These are phyloP conservation scores for Porites evermanni DNA, from an alignment of 92 coral and sea anemone genomes.

Conservation along the genomic window DNA sequence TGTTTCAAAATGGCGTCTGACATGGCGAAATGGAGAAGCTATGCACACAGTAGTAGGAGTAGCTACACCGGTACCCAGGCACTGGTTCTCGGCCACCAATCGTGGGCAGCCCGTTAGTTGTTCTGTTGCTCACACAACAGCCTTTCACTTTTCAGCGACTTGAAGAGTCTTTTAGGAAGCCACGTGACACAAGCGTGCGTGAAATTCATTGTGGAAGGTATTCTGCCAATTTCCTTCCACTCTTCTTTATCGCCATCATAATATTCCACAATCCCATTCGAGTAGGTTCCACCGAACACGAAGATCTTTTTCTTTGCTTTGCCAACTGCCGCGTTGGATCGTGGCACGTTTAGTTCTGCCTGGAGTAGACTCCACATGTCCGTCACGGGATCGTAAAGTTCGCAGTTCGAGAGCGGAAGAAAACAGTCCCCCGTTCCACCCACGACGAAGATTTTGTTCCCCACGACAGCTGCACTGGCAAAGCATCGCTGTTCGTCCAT, in stretches of 20 bases:
- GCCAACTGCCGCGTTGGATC: conserved; percentile 35
- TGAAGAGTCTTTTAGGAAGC: conserved; percentile 34
- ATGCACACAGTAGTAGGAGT: too few relatives aligned
- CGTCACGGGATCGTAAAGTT: conserved; percentile 42
- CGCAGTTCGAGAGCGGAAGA: conserved; percentile 34
- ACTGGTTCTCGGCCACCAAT: too few relatives aligned
- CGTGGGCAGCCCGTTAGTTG: background rate
- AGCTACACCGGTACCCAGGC: too few relatives aligned
- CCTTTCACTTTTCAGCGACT: conserved; percentile 12
- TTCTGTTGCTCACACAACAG: conserved; percentile 20
- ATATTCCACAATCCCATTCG: conserved; percentile 26
- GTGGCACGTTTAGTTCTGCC: conserved; percentile 31
- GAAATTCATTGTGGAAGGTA: conserved; percentile 3
- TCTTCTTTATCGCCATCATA: conserved; percentile 7
- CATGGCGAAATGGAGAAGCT: too few relatives aligned
- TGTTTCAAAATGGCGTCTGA: too few relatives aligned
- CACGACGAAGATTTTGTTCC: conserved; percentile 37
- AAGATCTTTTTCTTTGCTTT: conserved; percentile 30
- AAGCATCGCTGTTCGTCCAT: conserved; percentile 45
- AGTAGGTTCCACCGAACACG: conserved; percentile 37
- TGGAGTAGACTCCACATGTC: conserved; percentile 29
- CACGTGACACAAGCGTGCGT: conserved; percentile 27
- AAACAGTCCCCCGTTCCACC: conserved; percentile 38
- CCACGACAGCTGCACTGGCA: conserved; percentile 35
- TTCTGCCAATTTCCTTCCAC: conserved; percentile 26